Evolutionary conservation across 2,797 vertebrate species (phyloP).

Genomic region (Esox masquinongy): DNA sequence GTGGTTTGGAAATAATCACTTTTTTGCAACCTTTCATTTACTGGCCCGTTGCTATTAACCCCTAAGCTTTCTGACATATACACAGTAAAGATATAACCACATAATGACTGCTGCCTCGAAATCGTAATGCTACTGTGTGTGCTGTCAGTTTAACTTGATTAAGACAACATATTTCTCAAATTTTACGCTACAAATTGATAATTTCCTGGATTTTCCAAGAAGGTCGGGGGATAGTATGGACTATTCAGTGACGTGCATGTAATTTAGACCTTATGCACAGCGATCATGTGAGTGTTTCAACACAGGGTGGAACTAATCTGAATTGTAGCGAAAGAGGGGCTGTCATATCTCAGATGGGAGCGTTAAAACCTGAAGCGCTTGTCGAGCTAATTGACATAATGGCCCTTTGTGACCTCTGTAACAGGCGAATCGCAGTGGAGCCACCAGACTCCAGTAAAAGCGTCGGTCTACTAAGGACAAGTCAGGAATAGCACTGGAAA

Average conservation of each 20-base stretch:
- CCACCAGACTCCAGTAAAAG: conserved; percentile 69
- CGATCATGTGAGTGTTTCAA: conserved; percentile 60
- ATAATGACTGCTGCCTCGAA: not conserved
- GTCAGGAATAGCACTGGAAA: conserved; percentile 1
- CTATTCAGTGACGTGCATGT: conserved; percentile 56
- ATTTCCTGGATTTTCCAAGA: not conserved
- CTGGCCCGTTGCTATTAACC: no score
- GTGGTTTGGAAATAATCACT: no score
- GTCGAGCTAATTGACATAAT: conserved; percentile 31
- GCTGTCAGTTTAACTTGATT: conserved; percentile 51
- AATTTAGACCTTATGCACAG: conserved; percentile 56
- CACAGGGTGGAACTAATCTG: conserved; percentile 58
- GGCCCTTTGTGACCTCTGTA: conserved; percentile 63
- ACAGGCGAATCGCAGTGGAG: conserved; percentile 65
- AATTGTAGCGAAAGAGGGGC: conserved; percentile 30
- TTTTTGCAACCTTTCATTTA: no score
- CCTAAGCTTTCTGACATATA: not conserved
- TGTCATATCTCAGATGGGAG: not conserved
- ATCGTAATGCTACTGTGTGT: conserved; percentile 42
- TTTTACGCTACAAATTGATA: not conserved
- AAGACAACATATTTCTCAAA: conserved; percentile 47
- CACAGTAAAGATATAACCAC: not conserved
- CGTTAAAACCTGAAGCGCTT: conserved; percentile 21
- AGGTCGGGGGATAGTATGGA: conserved; percentile 18
- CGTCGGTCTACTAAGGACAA: conserved; percentile 57